Base-by-base conservation (phyloP, 2,888 invertebrate genomes). In the Eupithecia subfuscata region DNA sequence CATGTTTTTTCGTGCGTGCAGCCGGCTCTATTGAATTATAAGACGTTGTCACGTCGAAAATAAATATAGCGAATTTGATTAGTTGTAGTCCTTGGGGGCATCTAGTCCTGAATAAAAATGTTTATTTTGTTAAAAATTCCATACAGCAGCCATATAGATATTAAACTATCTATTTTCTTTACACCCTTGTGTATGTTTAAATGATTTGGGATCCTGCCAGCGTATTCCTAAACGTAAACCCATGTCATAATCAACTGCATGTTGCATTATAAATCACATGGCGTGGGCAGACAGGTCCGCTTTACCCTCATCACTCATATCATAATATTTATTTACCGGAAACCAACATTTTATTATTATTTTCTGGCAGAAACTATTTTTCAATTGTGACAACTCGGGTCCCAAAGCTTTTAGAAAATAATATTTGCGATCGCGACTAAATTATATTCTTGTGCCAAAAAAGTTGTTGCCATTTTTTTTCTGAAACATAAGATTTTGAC, bases 211-310 rank as follows among this genome's bases (percentile, higher is more conserved):
- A 69, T 52, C n/a, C 52, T 52, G 75, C 75, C 75, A 71, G 69
- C 64, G 22, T 40, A 16, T 43, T 68, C 43, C 25, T 22, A 68
- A 68, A 68, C 68, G 68, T 68, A 60, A 69, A 75, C 69, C 69
- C 71, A 71, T 75, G 71, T 72, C 64, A 30, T 69, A 65, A 75
- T 48, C 64, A 75, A 71, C 71, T 75, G 69, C 73, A 73, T 69
- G 25, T 68, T 73, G 69, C 71, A 75, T 75, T 69, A 75, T 75
- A 71, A 69, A 75, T 75, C 71, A 70, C 70, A 75, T 43, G 6
- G 48, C 64, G 70, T 71, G 34, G 40, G 63, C 18, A 63, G 63
- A 60, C 9, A 22, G 60, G 40, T 18, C 70, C 43, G 48, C 22
- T 68, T 68, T 67, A 69, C 75, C 69, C 52, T 71, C 71, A 40